Conservation (phyloP, 2,888 invertebrate genomes). For the Tiphia femorata region DNA sequence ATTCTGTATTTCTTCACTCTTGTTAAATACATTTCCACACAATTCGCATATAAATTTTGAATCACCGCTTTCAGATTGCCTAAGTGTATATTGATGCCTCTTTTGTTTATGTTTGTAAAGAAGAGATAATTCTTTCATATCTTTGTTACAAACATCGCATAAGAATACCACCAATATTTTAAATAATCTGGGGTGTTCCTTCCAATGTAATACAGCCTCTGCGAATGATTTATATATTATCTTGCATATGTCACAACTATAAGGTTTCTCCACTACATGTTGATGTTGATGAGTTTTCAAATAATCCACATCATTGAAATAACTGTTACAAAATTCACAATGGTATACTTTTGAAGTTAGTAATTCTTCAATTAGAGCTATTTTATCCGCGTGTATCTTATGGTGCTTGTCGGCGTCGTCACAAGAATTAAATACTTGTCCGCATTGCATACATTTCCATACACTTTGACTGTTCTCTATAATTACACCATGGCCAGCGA, state of each 20-base stretch:
- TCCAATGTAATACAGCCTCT: conserved; percentile 73
- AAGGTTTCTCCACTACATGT: conserved; percentile 69
- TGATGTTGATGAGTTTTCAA: conserved; percentile 68
- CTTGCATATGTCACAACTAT: conserved; percentile 69
- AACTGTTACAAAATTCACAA: conserved; percentile 75
- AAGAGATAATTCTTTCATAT: conserved; percentile 70
- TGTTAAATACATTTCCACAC: conserved; percentile 68
- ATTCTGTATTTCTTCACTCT: conserved; percentile 36
- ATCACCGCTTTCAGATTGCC: conserved; percentile 53
- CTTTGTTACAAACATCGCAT: conserved; percentile 70
- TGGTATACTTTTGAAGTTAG: conserved; percentile 68
- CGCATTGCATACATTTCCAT: conserved; percentile 55
- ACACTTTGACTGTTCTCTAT: conserved; percentile 50
- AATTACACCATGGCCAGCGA: conserved; percentile 47
- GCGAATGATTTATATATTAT: conserved; percentile 70
- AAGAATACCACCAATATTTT: conserved; percentile 68
- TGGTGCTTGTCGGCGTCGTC: conserved; percentile 48
- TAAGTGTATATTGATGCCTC: conserved; percentile 69
- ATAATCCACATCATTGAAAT: conserved; percentile 71
- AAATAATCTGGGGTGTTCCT: conserved; percentile 70
- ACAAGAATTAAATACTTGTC: conserved; percentile 43
- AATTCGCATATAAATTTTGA: conserved; percentile 70
- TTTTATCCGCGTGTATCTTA: conserved; percentile 42
- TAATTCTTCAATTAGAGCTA: conserved; percentile 47
- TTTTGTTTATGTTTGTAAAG: conserved; percentile 74